Evolutionary conservation across 2,113 vertebrate species (phyloP).

Genomic region (Diphyllodes magnificus): DNA sequence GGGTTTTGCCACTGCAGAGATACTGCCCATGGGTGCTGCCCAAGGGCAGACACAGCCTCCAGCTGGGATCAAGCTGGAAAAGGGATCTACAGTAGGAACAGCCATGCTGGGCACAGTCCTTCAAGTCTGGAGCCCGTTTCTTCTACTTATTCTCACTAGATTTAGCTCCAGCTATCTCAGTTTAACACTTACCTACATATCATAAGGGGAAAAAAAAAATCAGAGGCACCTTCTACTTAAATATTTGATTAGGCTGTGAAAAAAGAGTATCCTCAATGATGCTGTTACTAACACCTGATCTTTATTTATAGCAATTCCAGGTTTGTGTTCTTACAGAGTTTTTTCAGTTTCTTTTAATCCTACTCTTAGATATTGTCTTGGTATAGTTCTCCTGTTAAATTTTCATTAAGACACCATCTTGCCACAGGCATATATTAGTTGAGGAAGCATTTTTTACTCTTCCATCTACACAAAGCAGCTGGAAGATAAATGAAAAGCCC

Average conservation of each 20-base stretch:
- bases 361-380: background rate
- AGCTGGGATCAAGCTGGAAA: background rate
- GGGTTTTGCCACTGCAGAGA: background rate
- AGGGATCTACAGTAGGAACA: background rate
- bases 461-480: background rate
- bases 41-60: background rate
- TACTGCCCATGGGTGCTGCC: background rate
- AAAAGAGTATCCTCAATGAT: background rate
- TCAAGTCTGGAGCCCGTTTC: background rate
- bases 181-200: background rate
- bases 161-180: background rate
- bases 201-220: background rate
- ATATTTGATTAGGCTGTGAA: background rate
- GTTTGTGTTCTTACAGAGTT: accelerated
- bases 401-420: background rate
- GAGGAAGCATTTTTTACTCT: background rate
- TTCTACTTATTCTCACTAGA: background rate
- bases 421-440: background rate
- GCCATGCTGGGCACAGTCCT: background rate
- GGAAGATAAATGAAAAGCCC: background rate
- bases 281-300: background rate
- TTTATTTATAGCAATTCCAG: background rate
- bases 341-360: background rate
- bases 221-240: background rate
- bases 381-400: background rate